phyloP scores from a whole-genome alignment of 2,888 invertebrate species.

The Diaphora mendica region DNA sequence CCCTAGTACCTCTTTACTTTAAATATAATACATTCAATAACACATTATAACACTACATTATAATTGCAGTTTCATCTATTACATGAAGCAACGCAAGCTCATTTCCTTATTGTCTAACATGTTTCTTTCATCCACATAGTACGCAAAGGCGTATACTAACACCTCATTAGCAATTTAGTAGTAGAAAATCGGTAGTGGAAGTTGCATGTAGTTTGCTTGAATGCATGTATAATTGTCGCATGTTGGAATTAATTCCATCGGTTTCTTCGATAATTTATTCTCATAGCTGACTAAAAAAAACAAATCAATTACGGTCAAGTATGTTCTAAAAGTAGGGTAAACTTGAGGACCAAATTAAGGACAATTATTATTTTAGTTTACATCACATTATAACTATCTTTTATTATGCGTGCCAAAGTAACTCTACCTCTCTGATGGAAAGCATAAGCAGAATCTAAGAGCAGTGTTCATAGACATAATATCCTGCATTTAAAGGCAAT shows the following conservation, averaged over 20 bases:
- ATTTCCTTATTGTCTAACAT: constrained; percentile 31
- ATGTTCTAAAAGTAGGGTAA: neutral
- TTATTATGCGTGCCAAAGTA: too few relatives aligned
- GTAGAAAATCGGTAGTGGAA: constrained; percentile 65
- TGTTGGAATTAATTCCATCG: constrained; percentile 67
- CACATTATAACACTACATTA: neutral
- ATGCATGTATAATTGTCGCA: constrained; percentile 71
- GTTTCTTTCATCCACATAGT: constrained; percentile 30
- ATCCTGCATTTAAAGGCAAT: too few relatives aligned
- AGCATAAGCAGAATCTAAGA: too few relatives aligned
- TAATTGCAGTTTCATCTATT: neutral
- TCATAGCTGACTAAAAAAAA: constrained; percentile 31
- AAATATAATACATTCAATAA: neutral
- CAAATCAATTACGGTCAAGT: neutral
- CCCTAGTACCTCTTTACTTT: neutral
- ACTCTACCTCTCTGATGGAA: too few relatives aligned
- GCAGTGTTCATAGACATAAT: too few relatives aligned
- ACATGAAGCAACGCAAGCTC: constrained; percentile 7
- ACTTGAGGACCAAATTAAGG: neutral
- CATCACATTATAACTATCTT: neutral
- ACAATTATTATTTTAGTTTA: neutral
- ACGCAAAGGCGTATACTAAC: constrained; percentile 32
- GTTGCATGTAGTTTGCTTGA: constrained; percentile 69
- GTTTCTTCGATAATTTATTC: constrained; percentile 70
- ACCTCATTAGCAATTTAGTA: constrained; percentile 38